A percentile compares a stretch with the other conserved stretches of the same genome.
Conservation (phyloP, 2,888 invertebrate genomes). For the Drosophila percnosoma region DNA sequence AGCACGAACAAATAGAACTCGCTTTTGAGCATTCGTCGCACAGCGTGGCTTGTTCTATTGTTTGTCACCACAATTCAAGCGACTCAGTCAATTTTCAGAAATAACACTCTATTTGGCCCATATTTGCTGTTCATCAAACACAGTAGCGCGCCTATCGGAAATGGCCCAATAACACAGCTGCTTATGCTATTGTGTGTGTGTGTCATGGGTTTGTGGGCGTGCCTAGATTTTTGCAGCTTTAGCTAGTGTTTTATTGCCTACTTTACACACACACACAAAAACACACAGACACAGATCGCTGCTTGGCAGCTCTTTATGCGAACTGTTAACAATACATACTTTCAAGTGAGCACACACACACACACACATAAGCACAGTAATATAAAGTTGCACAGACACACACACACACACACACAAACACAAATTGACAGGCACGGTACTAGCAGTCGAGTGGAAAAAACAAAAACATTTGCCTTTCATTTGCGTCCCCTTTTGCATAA, state of each 20-base stretch:
- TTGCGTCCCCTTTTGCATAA: constrained; percentile 79
- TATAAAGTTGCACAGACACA: constrained; percentile 22
- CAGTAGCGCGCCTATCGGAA: constrained; percentile 16
- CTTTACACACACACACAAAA: constrained; percentile 44
- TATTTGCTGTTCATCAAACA: constrained; percentile 69
- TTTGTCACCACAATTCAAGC: constrained; percentile 54
- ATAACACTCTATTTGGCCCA: constrained; percentile 77
- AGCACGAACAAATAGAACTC: background rate
- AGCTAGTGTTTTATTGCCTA: constrained; percentile 77
- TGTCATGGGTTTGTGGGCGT: constrained; percentile 58
- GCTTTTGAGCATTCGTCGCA: background rate
- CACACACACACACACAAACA: constrained; percentile 21
- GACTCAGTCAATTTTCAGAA: constrained; percentile 74
- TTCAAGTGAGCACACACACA: constrained; percentile 67
- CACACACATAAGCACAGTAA: constrained; percentile 10
- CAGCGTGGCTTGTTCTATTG: constrained; percentile 13
- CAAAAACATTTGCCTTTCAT: constrained; percentile 80
- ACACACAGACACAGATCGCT: constrained; percentile 29
- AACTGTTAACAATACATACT: constrained; percentile 74
- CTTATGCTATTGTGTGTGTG: constrained; percentile 50
- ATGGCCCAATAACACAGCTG: constrained; percentile 49
- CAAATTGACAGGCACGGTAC: constrained; percentile 13
- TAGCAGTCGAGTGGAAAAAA: constrained; percentile 63
- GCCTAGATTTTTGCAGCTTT: constrained; percentile 66
- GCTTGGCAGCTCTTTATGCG: constrained; percentile 63